Evolutionary conservation across 2,888 invertebrate species (phyloP), one percentile per base, ranked within the genome.

Genomic region (Cerastis rubricosa): DNA sequence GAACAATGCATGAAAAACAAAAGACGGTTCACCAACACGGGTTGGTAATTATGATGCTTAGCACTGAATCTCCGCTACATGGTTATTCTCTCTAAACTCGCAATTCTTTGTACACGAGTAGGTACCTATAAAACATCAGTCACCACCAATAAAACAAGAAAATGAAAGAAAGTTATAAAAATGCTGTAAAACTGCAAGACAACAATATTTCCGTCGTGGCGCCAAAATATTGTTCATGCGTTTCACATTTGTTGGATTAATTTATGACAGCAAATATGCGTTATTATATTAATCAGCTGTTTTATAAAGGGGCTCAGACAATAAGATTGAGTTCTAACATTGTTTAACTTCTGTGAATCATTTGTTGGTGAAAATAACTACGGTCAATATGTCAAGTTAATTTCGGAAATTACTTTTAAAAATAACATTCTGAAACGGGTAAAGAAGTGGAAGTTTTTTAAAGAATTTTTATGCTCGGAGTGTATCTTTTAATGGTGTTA

Each of bases 191-290:
- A 71, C 35, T 68, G 35, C 49, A 71, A 80, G 43, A 80, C 69
- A 76, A 49, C 64, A 63, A 76, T 78, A 78, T 70, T 76, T 76
- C 72, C 67, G 40, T 63, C 45, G 63, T 77, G 88, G 86, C 84
- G 86, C 87, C 88, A 78, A 80, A 76, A 84, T 77, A 83, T 81
- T 84, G 72, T 65, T 80, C 57, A 78, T 78, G 67, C 80, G 40
- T 76, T 75, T 74, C 61, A 85, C 80, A 83, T 87, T 83, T 80
- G 57, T 59, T 51, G 66, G 78, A 80, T 80, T 83, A 71, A 81
- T 75, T 73, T 71, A 68, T 70, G 76, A 74, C 80, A 76, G 70
- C 59, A 73, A 81, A 69, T 47, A 76, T 83, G 49, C 54, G 47
- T 64, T 57, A 72, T 66, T 76, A 67, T 80, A 54, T 61, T 76